Percentiles rank a stretch among this genome's conserved stretches.
Evolutionary conservation across 2,797 vertebrate genomes (phyloP).

Genomic region (Lepilemur ruficaudatus): DNA sequence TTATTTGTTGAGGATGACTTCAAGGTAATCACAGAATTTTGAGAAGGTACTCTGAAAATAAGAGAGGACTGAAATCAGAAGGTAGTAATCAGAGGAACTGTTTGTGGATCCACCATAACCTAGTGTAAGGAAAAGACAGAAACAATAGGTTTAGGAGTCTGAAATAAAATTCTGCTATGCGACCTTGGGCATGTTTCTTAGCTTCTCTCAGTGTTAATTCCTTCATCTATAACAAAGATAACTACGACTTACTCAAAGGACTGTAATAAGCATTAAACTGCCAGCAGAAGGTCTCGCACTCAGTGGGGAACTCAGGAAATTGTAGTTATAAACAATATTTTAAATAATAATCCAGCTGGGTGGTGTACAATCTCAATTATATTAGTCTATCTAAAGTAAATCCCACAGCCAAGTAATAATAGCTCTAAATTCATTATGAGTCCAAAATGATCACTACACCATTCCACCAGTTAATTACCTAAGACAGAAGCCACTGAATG

Average conservation of each 20-base stretch:
- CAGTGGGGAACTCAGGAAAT: not conserved
- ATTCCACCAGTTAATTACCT: not conserved
- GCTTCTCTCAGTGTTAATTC: conserved; percentile 5
- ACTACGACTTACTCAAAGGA: not conserved
- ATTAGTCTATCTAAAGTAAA: conserved; percentile 34
- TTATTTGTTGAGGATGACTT: not conserved
- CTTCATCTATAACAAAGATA: conserved; percentile 1
- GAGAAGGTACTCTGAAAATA: not conserved
- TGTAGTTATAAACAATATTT: not conserved
- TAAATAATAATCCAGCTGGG: not conserved
- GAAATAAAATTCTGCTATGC: not conserved
- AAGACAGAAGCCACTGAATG: not conserved
- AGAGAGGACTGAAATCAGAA: not conserved
- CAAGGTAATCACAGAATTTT: not conserved
- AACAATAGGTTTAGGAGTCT: not conserved
- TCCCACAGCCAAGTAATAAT: conserved; percentile 16
- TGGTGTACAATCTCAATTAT: not conserved
- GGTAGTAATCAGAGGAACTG: not conserved
- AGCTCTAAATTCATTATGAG: not conserved
- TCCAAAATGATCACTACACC: conserved; percentile 3
- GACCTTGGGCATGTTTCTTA: not conserved
- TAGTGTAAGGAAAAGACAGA: not conserved
- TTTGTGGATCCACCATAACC: not conserved
- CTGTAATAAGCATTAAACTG: conserved; percentile 25
- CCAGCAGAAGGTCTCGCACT: not conserved